Evolutionary conservation across 2,113 vertebrate genomes (phyloP), one percentile per base, ranked within the genome.

Genomic region (Chrysemys picta): DNA sequence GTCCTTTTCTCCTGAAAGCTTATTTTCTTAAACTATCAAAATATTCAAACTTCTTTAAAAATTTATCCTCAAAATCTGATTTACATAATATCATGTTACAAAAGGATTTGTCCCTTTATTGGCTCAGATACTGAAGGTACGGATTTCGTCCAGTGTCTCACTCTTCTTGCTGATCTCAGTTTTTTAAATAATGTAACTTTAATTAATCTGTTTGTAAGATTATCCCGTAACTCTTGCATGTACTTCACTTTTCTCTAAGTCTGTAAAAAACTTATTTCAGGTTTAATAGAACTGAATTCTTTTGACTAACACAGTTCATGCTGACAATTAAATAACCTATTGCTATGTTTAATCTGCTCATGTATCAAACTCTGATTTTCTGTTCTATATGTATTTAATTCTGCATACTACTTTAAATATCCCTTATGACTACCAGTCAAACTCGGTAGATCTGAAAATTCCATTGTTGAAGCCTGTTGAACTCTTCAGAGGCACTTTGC

Each of bases 371-470:
- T 76, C 38, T 69, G 21, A 38, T 69, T 69, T 69, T 69, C 65
- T 69, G 17, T 19, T 65, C 21, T 10, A 47, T 3, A 3, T 49
- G 2, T 27, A 92, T 35, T 82, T 38, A 54, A 31, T 31, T 14
- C 11, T 50, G 0, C 4, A 0, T 3, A 79, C 14, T 21, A 4
- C 84, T 84, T 62, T 10, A 76, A 62, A 53, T 24, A 8, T 49
- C 24, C 80, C 17, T 52, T 1, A 1, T 10, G 29, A 80, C 12
- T 57, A 47, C 22, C 11, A 78, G 13, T 78, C 24, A 78, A 14
- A 47, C 19, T 14, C 2, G 2, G 9, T 47, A 78, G 42, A 47
- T 78, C 45, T 78, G 75, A 78, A 47, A 78, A 42, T 38, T 45
- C 62, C 16, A 69, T 69, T 69, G 21, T n/a, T 10, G n/a, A n/a